Evolutionary conservation across 2,113 vertebrate genomes (phyloP).

Genomic region (Litocranius walleri): DNA sequence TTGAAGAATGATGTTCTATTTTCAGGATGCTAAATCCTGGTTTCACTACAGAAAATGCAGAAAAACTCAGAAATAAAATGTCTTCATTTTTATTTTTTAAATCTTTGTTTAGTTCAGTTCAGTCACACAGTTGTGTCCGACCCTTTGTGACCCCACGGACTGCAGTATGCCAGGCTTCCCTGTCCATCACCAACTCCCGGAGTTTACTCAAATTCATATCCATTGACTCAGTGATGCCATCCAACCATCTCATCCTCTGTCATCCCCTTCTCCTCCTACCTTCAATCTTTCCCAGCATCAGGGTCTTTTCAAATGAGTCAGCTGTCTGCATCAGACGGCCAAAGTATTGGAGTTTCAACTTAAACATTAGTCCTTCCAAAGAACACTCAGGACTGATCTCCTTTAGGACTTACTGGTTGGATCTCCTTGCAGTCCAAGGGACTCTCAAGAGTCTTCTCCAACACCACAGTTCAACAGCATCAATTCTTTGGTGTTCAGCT

Average conservation of each 20-base stretch:
- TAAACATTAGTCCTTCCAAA: neutral
- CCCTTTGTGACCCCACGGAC: neutral
- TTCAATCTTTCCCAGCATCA: neutral
- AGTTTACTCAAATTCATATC: neutral
- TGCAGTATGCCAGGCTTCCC: neutral
- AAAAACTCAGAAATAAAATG: neutral
- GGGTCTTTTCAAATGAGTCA: neutral
- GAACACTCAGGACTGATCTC: neutral
- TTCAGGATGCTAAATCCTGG: neutral
- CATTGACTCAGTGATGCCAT: neutral
- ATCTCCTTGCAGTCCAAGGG: neutral
- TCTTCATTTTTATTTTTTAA: neutral
- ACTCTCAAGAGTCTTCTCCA: neutral
- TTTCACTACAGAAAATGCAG: neutral
- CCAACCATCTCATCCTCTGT: neutral
- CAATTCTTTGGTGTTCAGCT: neutral
- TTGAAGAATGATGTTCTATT: neutral
- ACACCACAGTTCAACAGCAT: neutral
- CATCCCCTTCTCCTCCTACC: fast-evolving
- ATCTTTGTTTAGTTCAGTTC: neutral
- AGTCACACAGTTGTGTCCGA: fast-evolving
- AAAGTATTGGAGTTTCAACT: neutral
- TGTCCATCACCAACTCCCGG: fast-evolving
- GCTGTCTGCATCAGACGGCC: neutral
- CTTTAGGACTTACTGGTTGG: neutral